Evolutionary conservation across 2,888 invertebrate genomes (phyloP).

Genomic region (Dascillus cervinus): DNA sequence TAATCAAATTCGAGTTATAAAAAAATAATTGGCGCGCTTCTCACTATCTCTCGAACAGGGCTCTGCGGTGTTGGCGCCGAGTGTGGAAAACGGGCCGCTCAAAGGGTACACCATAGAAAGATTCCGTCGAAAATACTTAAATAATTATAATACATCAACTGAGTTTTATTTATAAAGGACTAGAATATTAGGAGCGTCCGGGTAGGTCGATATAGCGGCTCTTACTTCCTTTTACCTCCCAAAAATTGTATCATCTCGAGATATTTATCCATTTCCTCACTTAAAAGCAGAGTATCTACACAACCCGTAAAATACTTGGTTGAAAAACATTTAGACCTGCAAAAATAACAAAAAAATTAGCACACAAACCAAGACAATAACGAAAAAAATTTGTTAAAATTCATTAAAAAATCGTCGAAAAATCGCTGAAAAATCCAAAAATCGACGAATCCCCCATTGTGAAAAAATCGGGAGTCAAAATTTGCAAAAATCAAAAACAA

Average conservation of each 20-base stretch:
- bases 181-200: conserved; percentile 34
- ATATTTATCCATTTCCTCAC: conserved; percentile 69
- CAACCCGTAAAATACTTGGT: conserved; percentile 75
- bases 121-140: conserved; percentile 23
- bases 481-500: conserved; percentile 8
- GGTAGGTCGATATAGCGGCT: conserved; percentile 15
- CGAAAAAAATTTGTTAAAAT: conserved; percentile 12
- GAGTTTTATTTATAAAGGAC: conserved; percentile 30
- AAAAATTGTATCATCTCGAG: conserved; percentile 73
- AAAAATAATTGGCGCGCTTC: no score
- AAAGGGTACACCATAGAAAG: conserved; percentile 15
- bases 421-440: conserved; percentile 3
- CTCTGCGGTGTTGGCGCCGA: no score
- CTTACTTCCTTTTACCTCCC: conserved; percentile 47
- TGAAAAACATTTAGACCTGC: conserved; percentile 71
- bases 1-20: no score
- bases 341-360: conserved; percentile 26
- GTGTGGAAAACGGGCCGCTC: neutral
- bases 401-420: conserved; percentile 5
- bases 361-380: conserved; percentile 6
- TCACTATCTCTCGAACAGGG: no score
- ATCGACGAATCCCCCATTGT: conserved; percentile 2
- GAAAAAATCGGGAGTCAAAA: no score
- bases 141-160: conserved; percentile 31
- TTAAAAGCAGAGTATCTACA: conserved; percentile 69